A percentile compares a stretch with the other conserved stretches of the same genome.
phyloP scores from a whole-genome alignment of 2,888 invertebrate genomes.

The Asteroscopus sphinx region DNA sequence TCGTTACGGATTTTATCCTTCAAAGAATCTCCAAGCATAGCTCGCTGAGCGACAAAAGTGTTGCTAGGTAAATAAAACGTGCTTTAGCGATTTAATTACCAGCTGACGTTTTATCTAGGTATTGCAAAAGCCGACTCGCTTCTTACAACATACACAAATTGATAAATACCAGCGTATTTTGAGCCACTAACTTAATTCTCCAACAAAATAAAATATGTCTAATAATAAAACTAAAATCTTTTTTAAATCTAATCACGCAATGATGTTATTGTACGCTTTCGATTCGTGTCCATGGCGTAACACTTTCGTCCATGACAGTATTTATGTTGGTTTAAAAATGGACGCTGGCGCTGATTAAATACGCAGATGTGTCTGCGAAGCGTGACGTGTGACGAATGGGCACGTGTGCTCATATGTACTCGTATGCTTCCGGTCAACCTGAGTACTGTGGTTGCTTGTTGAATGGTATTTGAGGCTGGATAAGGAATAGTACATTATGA shows the following conservation, averaged over 20 bases:
- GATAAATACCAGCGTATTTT: too few species aligned
- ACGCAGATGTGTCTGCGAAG: slow-evolving; percentile 63
- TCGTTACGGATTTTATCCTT: too few species aligned
- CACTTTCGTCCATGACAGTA: slow-evolving; percentile 71
- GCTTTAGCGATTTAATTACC: too few species aligned
- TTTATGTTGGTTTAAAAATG: slow-evolving; percentile 80
- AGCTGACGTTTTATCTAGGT: too few species aligned
- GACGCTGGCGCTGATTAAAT: slow-evolving; percentile 71
- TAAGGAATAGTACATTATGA: too few species aligned
- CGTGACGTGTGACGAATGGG: slow-evolving; percentile 73
- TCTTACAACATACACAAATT: too few species aligned
- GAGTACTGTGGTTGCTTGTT: slow-evolving; percentile 1
- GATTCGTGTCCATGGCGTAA: slow-evolving; percentile 54
- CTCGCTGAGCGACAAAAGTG: too few species aligned
- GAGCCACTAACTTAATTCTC: too few species aligned
- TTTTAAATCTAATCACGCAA: slow-evolving; percentile 45
- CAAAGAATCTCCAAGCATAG: too few species aligned
- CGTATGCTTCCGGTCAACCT: slow-evolving; percentile 41
- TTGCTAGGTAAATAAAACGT: too few species aligned
- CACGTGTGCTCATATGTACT: slow-evolving; percentile 66
- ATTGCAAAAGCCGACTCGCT: too few species aligned
- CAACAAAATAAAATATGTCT: not conserved
- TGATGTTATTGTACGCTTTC: slow-evolving; percentile 60
- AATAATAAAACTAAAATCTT: slow-evolving; percentile 2
- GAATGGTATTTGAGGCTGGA: not conserved